phyloP scores from a whole-genome alignment of 2,113 vertebrate genomes.

The Dasyprocta punctata region DNA sequence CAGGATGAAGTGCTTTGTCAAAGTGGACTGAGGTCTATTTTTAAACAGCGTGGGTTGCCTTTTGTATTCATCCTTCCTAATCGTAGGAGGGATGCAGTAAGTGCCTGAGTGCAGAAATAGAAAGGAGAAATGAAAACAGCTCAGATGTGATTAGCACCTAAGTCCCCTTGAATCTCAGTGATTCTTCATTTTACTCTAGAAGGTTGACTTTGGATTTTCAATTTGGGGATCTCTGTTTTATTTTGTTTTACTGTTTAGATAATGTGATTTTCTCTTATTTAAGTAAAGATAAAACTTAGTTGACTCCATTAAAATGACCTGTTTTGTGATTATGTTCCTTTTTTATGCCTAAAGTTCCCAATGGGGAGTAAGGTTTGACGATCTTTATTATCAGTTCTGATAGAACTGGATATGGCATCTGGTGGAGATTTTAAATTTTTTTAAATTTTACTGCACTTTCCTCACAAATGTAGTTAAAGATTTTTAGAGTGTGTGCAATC shows the following conservation, averaged over 20 bases:
- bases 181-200: conserved; percentile 15
- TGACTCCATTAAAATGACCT: not conserved
- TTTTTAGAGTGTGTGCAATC: not conserved
- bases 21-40: conserved; percentile 71
- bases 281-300: not conserved
- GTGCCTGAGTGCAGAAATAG: conserved; percentile 56
- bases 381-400: not conserved
- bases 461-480: not conserved
- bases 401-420: not conserved
- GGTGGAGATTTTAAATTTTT: conserved; percentile 23
- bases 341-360: not conserved
- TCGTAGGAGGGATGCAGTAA: conserved; percentile 27
- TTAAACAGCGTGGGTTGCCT: conserved; percentile 61
- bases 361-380: not conserved
- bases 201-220: not conserved
- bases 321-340: not conserved
- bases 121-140: conserved; percentile 32
- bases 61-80: conserved; percentile 67
- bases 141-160: conserved; percentile 22
- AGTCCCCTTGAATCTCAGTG: not conserved
- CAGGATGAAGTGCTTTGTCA: conserved; percentile 62
- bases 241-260: not conserved
- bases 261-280: not conserved
- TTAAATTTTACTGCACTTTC: not conserved
- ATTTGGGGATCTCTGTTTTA: not conserved